These are phyloP conservation scores for Heliconius erato DNA, from an alignment of 2,888 invertebrate genomes.

Conservation along the genomic window DNA sequence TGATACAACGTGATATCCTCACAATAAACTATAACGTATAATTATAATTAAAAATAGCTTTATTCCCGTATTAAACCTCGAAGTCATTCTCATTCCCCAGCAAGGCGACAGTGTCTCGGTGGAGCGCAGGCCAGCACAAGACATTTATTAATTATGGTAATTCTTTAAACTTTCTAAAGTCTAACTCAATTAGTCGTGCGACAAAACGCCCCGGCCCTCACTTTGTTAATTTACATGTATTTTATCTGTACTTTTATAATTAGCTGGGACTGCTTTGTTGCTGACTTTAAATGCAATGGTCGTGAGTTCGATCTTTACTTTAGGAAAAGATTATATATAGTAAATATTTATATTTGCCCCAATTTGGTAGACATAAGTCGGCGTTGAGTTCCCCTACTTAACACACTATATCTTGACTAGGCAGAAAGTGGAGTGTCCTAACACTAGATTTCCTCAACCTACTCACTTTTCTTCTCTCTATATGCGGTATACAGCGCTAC, in stretches of 20 bases:
- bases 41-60: neutral
- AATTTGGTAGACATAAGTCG: no score
- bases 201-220: conserved; percentile 10
- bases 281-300: neutral
- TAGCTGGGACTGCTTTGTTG: neutral
- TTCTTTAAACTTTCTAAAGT: conserved; percentile 28
- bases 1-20: no score
- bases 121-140: conserved; percentile 8
- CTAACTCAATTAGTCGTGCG: conserved; percentile 36
- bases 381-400: no score
- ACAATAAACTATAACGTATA: no score
- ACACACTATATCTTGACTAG: no score
- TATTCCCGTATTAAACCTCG: neutral
- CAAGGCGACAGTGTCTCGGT: conserved; percentile 4
- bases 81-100: neutral
- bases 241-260: conserved; percentile 23
- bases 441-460: no score
- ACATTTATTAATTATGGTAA: conserved; percentile 35
- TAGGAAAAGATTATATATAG: no score
- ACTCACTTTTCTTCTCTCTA: no score
- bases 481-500: no score
- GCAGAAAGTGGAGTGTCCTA: no score
- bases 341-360: no score
- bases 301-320: no score
- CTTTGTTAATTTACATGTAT: conserved; percentile 26